Conservation (phyloP, 2,113 vertebrate genomes). For the Limanda limanda region DNA sequence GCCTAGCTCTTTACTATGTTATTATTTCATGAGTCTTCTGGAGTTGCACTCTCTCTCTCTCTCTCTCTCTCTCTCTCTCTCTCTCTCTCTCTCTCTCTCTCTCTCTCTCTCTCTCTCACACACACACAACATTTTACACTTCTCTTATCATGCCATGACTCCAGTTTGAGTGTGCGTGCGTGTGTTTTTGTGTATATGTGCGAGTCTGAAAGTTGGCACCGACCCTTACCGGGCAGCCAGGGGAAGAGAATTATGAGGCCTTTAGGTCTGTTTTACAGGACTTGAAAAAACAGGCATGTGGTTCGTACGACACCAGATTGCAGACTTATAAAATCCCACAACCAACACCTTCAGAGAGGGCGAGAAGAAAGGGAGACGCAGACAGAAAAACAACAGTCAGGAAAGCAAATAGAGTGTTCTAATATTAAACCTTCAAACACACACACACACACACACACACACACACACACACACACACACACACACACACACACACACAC, state of each 20-base stretch:
- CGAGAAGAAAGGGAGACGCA: slow-evolving; percentile 8
- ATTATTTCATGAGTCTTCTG: background rate
- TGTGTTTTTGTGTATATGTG: slow-evolving; percentile 15
- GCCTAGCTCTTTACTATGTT: background rate
- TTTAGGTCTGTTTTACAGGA: slow-evolving; percentile 71
- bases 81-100: background rate
- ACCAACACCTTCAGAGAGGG: slow-evolving; percentile 53
- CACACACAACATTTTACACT: slow-evolving; percentile 47
- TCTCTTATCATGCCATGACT: slow-evolving; percentile 48
- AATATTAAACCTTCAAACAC: slow-evolving; percentile 40
- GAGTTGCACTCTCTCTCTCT: background rate
- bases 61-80: background rate
- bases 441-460: background rate
- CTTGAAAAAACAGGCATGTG: slow-evolving; percentile 59
- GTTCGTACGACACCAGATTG: slow-evolving; percentile 70
- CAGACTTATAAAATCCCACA: slow-evolving; percentile 64
- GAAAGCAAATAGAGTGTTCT: slow-evolving; percentile 38
- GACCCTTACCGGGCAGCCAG: slow-evolving; percentile 37
- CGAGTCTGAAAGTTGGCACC: slow-evolving; percentile 41
- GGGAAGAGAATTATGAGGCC: slow-evolving; percentile 65
- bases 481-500: background rate
- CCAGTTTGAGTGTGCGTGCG: slow-evolving; percentile 20
- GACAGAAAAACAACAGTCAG: slow-evolving; percentile 44
- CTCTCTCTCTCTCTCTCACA: background rate
- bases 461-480: background rate